These are phyloP conservation scores for Leptinotarsa undecemlineata DNA, from an alignment of 1,140 invertebrate genomes.

Conservation along the genomic window DNA sequence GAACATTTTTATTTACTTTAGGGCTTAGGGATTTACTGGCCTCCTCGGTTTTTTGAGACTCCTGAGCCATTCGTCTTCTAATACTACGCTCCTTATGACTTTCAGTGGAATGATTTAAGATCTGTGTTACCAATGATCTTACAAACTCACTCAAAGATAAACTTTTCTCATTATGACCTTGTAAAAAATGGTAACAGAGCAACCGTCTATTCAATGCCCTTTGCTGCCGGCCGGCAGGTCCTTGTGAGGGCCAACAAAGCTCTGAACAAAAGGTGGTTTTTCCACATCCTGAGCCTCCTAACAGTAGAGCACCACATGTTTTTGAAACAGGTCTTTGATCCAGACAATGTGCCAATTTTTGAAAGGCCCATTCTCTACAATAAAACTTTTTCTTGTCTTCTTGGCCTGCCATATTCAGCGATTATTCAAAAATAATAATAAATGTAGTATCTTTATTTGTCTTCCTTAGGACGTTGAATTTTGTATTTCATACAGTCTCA, in stretches of 20 bases:
- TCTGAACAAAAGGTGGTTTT: slow-evolving; percentile 85
- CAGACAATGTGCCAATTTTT: slow-evolving; percentile 88
- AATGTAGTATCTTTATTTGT: slow-evolving; percentile 24
- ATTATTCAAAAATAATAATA: slow-evolving; percentile 17
- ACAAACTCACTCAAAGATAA: slow-evolving; percentile 84
- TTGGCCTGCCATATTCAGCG: slow-evolving; percentile 27
- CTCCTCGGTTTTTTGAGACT: slow-evolving; percentile 34
- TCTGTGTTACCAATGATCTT: slow-evolving; percentile 79
- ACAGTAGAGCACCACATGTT: slow-evolving; percentile 79
- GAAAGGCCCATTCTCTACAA: slow-evolving; percentile 92
- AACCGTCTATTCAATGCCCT: slow-evolving; percentile 74
- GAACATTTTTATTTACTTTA: slow-evolving; percentile 37
- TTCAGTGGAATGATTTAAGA: slow-evolving; percentile 66
- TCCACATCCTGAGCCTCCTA: slow-evolving; percentile 88
- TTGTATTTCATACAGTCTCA: slow-evolving; percentile 28
- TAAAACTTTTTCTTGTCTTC: slow-evolving; percentile 70
- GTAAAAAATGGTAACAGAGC: slow-evolving; percentile 82
- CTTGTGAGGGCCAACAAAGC: slow-evolving; percentile 72
- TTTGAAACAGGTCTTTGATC: slow-evolving; percentile 79
- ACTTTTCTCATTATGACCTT: slow-evolving; percentile 65
- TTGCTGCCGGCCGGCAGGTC: slow-evolving; percentile 68
- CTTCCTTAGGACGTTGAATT: slow-evolving; percentile 22
- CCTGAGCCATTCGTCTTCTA: slow-evolving; percentile 44
- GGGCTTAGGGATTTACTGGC: slow-evolving; percentile 23
- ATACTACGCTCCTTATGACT: slow-evolving; percentile 52